phyloP scores from a whole-genome alignment of 35 echinoderm and acorn worm species.

The Antedon bifida region DNA sequence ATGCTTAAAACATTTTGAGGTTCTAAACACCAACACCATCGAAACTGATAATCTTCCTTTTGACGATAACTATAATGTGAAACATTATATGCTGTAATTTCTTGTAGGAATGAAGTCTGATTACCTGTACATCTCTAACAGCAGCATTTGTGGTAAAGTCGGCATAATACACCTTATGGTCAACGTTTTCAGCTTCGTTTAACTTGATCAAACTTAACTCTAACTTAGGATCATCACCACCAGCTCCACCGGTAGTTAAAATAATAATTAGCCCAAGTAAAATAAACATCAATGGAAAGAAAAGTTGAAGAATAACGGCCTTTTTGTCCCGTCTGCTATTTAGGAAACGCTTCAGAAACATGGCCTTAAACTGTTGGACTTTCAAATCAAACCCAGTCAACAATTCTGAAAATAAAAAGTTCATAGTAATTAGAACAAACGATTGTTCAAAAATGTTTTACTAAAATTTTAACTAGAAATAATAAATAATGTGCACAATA shows the following conservation, averaged over 20 bases:
- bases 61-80: too few relatives aligned
- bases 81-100: too few relatives aligned
- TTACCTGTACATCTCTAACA: conserved; percentile 29
- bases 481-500: too few relatives aligned
- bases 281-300: conserved; percentile 75
- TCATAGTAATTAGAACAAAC: background rate
- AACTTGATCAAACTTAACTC: conserved; percentile 48
- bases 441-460: background rate
- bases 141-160: conserved; percentile 26
- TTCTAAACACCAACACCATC: too few relatives aligned
- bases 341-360: conserved; percentile 74
- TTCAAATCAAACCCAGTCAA: conserved; percentile 42
- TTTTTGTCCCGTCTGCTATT: conserved; percentile 64
- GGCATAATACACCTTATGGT: conserved; percentile 34
- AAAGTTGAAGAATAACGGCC: conserved; percentile 55
- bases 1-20: too few relatives aligned
- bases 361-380: conserved; percentile 69
- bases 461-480: too few relatives aligned
- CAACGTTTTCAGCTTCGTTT: conserved; percentile 1
- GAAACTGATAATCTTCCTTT: too few relatives aligned
- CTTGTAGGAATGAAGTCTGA: too few relatives aligned
- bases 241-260: conserved; percentile 23
- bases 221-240: conserved; percentile 34
- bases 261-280: conserved; percentile 42
- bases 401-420: conserved; percentile 20